Evolutionary conservation across 2,113 vertebrate genomes (phyloP).

Genomic region (Caloenas nicobarica): DNA sequence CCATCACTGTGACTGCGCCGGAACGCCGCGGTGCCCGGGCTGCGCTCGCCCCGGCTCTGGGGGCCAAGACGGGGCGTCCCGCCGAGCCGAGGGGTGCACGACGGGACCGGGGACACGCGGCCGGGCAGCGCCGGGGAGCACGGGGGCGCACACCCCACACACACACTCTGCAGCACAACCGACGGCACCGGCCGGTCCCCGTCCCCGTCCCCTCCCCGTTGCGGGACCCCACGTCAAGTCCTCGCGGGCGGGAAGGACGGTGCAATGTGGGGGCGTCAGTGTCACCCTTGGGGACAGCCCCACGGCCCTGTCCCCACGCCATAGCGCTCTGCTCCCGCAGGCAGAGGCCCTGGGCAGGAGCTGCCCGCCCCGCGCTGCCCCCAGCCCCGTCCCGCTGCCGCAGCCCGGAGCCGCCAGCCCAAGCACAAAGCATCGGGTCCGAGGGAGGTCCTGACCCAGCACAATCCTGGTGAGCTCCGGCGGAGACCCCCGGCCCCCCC

Average conservation of each 20-base stretch:
- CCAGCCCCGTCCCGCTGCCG: not conserved
- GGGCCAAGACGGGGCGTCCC: not conserved
- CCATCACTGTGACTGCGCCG: constrained; percentile 53
- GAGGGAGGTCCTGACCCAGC: not conserved
- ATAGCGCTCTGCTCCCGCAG: not conserved
- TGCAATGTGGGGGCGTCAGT: not conserved
- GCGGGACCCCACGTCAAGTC: not conserved
- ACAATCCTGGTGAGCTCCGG: not conserved
- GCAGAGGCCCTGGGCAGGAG: not conserved
- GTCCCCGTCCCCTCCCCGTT: not conserved
- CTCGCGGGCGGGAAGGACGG: not conserved
- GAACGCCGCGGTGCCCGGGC: not conserved
- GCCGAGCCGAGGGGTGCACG: not conserved
- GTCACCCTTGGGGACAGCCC: not conserved
- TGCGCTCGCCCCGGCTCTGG: not conserved
- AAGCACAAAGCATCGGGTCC: constrained; percentile 13
- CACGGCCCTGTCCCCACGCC: not conserved
- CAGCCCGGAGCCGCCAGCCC: not conserved
- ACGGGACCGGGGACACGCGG: not conserved
- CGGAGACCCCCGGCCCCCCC: not conserved
- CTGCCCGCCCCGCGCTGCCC: not conserved
- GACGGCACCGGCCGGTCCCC: not conserved
- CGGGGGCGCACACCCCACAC: not conserved
- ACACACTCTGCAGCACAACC: not conserved
- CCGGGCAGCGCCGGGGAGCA: not conserved